These are phyloP conservation scores for Rousettus madagascariensis DNA, from an alignment of 2,797 vertebrate species.

Conservation along the genomic window DNA sequence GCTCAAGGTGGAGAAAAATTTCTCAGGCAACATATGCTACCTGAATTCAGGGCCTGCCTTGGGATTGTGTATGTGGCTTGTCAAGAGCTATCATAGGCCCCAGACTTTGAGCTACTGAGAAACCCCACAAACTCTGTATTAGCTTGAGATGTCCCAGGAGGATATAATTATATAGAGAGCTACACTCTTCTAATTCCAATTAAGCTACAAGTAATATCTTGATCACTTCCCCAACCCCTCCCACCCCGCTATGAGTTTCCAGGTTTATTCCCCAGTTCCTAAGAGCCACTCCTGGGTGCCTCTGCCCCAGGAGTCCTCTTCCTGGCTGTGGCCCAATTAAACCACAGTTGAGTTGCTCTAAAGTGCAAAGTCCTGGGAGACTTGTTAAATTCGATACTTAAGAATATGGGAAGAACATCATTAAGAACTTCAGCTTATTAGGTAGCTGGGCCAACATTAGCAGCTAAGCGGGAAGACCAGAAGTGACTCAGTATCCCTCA, in stretches of 20 bases:
- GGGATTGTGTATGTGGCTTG: neutral
- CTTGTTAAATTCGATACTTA: constrained; percentile 60
- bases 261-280: neutral
- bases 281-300: neutral
- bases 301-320: constrained; percentile 28
- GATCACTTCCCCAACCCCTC: neutral
- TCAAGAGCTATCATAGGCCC: neutral
- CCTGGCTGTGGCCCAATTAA: constrained; percentile 19
- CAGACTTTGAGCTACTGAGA: neutral
- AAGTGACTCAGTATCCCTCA: constrained; percentile 9
- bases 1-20: neutral
- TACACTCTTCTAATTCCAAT: constrained; percentile 28
- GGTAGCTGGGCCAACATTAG: constrained; percentile 2
- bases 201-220: constrained; percentile 22
- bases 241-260: neutral
- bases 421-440: constrained; percentile 69
- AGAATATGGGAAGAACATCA: constrained; percentile 29
- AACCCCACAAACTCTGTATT: neutral
- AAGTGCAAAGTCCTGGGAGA: constrained; percentile 53
- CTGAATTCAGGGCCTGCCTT: neutral
- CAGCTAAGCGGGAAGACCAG: neutral
- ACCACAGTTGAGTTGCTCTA: neutral
- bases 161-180: neutral
- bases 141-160: neutral
- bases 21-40: neutral